These are phyloP conservation scores for Poeciliopsis prolifica DNA, from an alignment of 2,113 vertebrate genomes.

Conservation along the genomic window DNA sequence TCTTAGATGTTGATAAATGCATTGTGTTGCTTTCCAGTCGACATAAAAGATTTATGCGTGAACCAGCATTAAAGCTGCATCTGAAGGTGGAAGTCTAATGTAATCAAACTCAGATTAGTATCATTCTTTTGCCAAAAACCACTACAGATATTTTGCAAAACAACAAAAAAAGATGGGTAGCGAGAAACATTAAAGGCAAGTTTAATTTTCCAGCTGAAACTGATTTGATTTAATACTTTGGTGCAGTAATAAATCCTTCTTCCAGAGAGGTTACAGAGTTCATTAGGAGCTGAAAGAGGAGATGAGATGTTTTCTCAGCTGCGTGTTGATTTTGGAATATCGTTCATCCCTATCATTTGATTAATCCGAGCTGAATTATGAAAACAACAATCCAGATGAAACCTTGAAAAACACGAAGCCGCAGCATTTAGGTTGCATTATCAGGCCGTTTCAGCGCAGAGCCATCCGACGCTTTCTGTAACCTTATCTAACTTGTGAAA, in stretches of 20 bases:
- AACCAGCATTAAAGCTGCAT: background rate
- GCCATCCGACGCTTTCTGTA: conserved; percentile 19
- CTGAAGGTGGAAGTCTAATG: background rate
- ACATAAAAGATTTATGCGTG: background rate
- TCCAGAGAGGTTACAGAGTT: background rate
- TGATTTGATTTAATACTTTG: conserved; percentile 8
- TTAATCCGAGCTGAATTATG: background rate
- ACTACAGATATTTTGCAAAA: background rate
- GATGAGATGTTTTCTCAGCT: background rate
- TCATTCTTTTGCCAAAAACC: background rate
- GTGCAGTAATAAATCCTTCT: conserved; percentile 6
- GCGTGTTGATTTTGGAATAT: background rate
- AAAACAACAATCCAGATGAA: background rate
- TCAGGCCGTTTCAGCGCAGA: background rate
- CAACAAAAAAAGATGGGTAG: background rate
- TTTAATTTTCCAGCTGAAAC: conserved; percentile 9
- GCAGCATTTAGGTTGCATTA: background rate
- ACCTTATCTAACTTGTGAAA: conserved; percentile 43
- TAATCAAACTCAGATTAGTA: conserved; percentile 5
- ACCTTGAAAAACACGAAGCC: background rate
- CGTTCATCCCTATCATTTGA: background rate
- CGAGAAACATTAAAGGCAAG: background rate
- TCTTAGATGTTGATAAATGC: background rate
- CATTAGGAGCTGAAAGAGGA: background rate
- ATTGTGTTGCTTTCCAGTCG: background rate